phyloP scores from a whole-genome alignment of 2,113 vertebrate species.

The Erythrocercus mccallii region DNA sequence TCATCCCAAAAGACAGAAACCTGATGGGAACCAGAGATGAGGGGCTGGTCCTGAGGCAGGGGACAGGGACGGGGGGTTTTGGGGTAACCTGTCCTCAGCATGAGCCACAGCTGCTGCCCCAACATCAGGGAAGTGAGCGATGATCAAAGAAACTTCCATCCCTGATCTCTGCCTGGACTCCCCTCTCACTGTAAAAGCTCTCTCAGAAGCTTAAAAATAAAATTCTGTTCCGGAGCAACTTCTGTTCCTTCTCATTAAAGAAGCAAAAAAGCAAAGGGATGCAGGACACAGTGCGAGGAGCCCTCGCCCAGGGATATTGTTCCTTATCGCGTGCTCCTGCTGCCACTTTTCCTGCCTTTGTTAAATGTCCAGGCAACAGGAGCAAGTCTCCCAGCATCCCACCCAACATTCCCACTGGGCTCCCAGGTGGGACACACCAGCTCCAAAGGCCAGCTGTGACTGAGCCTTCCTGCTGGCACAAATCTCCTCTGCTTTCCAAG shows the following conservation, averaged over 20 bases:
- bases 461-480: neutral
- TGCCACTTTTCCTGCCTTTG: conserved; percentile 45
- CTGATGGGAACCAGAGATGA: neutral
- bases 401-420: neutral
- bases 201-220: conserved; percentile 39
- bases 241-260: neutral
- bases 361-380: neutral
- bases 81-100: neutral
- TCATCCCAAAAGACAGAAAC: rapidly evolving
- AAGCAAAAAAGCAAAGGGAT: neutral
- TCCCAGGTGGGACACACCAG: neutral
- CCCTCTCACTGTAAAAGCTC: neutral
- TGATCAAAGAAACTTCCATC: neutral
- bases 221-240: neutral
- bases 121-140: rapidly evolving
- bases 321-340: neutral
- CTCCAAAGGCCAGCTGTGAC: neutral
- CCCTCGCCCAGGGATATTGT: neutral
- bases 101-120: rapidly evolving
- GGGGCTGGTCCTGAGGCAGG: neutral
- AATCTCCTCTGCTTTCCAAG: neutral
- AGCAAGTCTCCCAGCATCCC: neutral
- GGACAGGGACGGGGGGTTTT: neutral
- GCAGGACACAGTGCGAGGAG: neutral
- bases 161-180: neutral